A percentile compares a stretch with the other conserved stretches of the same genome.
phyloP scores from a whole-genome alignment of 2,113 vertebrate genomes.

The Xiphophorus hellerii region DNA sequence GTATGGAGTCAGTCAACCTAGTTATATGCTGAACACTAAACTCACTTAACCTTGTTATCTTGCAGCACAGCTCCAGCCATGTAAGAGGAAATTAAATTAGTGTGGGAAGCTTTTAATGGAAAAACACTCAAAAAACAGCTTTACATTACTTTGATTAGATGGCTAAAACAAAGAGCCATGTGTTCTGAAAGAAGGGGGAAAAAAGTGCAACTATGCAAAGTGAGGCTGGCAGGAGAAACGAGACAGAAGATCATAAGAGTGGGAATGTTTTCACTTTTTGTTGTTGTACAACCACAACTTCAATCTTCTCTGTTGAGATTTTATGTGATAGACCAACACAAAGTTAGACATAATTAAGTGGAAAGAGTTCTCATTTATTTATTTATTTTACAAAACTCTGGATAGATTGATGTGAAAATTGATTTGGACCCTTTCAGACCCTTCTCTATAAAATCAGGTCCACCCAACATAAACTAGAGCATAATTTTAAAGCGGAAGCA shows the following conservation, averaged over 20 bases:
- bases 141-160: conserved; percentile 57
- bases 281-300: not conserved
- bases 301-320: too few relatives aligned
- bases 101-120: conserved; percentile 58
- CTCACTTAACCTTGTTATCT: conserved; percentile 72
- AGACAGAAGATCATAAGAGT: conserved; percentile 1
- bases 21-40: conserved; percentile 62
- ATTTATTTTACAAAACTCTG: too few relatives aligned
- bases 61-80: conserved; percentile 56
- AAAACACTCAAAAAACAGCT: conserved; percentile 54
- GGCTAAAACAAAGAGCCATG: conserved; percentile 36
- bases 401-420: too few relatives aligned
- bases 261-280: not conserved
- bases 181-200: conserved; percentile 1
- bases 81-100: conserved; percentile 69
- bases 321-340: too few relatives aligned
- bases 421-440: too few relatives aligned
- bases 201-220: conserved; percentile 20
- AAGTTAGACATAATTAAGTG: too few relatives aligned
- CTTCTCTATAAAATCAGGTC: too few relatives aligned
- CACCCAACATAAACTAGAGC: too few relatives aligned
- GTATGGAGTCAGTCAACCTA: conserved; percentile 68
- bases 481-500: too few relatives aligned
- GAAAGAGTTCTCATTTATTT: too few relatives aligned
- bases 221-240: conserved; percentile 5